Conservation (phyloP, 2,797 vertebrate species). For the Eptatretus atami region DNA sequence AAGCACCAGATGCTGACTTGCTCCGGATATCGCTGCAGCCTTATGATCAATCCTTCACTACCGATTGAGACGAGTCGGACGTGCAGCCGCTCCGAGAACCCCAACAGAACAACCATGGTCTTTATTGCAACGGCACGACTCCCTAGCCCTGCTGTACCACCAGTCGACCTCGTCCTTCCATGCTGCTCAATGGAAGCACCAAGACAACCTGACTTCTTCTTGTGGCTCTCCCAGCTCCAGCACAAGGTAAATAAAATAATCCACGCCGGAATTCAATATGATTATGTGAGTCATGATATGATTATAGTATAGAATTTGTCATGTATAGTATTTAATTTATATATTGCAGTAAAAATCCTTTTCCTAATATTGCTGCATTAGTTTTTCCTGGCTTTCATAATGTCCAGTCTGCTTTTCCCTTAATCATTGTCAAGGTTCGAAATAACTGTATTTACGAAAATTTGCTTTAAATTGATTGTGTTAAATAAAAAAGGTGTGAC, state of each 20-base stretch:
- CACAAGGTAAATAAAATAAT: constrained; percentile 1
- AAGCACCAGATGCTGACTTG: neutral
- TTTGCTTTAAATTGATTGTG: no score
- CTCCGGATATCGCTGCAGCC: neutral
- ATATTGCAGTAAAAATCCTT: no score
- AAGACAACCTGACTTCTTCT: constrained; percentile 5
- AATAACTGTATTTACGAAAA: no score
- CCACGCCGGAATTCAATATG: no score
- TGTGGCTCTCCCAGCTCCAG: neutral
- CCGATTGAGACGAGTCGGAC: neutral
- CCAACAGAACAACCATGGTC: neutral
- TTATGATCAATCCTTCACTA: constrained; percentile 1
- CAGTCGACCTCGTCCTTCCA: neutral
- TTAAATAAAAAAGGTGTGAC: no score
- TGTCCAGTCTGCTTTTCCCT: no score
- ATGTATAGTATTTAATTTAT: no score
- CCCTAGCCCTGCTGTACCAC: neutral
- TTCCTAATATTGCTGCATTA: no score
- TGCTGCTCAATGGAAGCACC: constrained; percentile 2
- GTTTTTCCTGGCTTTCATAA: no score
- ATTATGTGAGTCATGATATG: no score
- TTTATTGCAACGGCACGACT: neutral
- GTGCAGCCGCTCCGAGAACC: neutral
- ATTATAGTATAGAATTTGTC: no score
- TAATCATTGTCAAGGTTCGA: no score